These are phyloP conservation scores for Volucella inanis DNA, from an alignment of 2,888 invertebrate species.

Conservation along the genomic window DNA sequence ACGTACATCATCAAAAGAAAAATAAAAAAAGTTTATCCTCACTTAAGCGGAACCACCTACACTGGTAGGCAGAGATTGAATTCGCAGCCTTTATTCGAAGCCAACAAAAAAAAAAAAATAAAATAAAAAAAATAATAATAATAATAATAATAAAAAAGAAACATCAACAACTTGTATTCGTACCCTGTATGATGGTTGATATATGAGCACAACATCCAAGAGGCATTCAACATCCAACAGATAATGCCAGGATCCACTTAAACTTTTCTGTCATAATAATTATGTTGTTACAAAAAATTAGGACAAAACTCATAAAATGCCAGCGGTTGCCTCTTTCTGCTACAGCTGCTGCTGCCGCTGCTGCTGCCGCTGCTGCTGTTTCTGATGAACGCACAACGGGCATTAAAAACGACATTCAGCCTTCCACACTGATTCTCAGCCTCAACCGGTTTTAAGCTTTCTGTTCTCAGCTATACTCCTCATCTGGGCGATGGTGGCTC, in stretches of 20 bases:
- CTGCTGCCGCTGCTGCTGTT: constrained; percentile 56
- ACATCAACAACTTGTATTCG: neutral
- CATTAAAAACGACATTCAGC: constrained; percentile 62
- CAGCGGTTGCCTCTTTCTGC: constrained; percentile 53
- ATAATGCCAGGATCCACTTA: constrained; percentile 73
- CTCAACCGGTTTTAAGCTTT: neutral
- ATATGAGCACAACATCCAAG: neutral
- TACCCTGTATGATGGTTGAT: neutral
- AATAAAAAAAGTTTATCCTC: constrained; percentile 26
- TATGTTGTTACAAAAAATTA: constrained; percentile 74
- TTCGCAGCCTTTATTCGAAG: constrained; percentile 28
- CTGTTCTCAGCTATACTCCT: neutral
- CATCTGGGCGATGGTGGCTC: constrained; percentile 46
- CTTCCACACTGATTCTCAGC: neutral
- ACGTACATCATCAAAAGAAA: constrained; percentile 26
- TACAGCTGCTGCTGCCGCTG: neutral
- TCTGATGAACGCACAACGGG: constrained; percentile 62
- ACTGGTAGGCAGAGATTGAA: constrained; percentile 45
- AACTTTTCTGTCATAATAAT: constrained; percentile 73
- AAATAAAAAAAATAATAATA: neutral
- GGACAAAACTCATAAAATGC: constrained; percentile 72
- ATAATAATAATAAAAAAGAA: too few relatives aligned
- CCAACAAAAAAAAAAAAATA: neutral
- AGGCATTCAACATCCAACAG: constrained; percentile 66
- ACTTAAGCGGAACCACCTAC: neutral